These are phyloP conservation scores for Matsumyia berberina DNA, from an alignment of 2,888 invertebrate species.

Conservation along the genomic window DNA sequence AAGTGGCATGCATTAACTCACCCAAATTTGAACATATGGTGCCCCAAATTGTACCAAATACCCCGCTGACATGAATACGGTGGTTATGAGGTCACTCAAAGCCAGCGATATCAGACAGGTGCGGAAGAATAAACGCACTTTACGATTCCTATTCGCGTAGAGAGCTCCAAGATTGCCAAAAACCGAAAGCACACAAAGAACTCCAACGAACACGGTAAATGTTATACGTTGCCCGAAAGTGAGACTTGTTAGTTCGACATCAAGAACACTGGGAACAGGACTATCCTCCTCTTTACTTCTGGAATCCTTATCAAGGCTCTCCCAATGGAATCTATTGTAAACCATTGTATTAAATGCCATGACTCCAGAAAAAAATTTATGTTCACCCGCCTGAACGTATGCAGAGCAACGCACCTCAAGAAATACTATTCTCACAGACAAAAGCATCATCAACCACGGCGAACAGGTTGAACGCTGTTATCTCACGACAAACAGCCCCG, in stretches of 20 bases:
- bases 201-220: conserved; percentile 76
- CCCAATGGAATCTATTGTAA: conserved; percentile 68
- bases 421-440: neutral
- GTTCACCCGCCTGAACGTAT: conserved; percentile 72
- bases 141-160: conserved; percentile 81
- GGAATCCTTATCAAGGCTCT: neutral
- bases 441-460: neutral
- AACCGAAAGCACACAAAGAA: conserved; percentile 78
- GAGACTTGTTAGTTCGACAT: conserved; percentile 77
- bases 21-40: conserved; percentile 81
- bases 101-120: conserved; percentile 85
- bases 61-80: conserved; percentile 78
- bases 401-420: conserved; percentile 23
- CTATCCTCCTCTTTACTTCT: conserved; percentile 5
- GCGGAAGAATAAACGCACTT: conserved; percentile 85
- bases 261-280: conserved; percentile 74
- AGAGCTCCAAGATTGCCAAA: conserved; percentile 80
- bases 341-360: conserved; percentile 61
- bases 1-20: conserved; percentile 77
- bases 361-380: neutral
- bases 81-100: conserved; percentile 84
- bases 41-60: conserved; percentile 80
- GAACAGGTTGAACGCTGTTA: neutral
- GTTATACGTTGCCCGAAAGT: conserved; percentile 66
- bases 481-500: conserved; percentile 2